phyloP scores from a whole-genome alignment of 2,113 vertebrate species.

The Phylloscopus trochiloides region DNA sequence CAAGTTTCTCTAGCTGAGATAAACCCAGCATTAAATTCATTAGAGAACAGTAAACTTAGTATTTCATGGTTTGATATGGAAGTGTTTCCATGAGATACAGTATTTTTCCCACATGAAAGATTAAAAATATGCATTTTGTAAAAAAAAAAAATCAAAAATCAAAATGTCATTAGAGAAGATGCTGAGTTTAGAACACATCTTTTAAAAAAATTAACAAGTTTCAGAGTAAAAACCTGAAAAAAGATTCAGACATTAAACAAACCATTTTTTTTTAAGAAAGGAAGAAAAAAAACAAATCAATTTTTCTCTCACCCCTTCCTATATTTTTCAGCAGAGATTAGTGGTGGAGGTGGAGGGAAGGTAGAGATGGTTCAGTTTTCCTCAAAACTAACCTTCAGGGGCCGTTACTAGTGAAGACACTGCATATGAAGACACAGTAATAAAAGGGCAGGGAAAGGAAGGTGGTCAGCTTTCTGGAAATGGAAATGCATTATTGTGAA shows the following conservation, averaged over 20 bases:
- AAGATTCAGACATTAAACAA: neutral
- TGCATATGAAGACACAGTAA: neutral
- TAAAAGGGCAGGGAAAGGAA: neutral
- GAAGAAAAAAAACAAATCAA: neutral
- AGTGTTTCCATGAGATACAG: neutral
- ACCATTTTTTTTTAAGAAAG: neutral
- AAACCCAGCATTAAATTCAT: neutral
- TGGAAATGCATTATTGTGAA: neutral
- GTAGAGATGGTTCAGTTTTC: neutral
- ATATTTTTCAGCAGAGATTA: neutral
- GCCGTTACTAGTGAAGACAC: neutral
- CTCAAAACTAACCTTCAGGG: neutral
- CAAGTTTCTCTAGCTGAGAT: neutral
- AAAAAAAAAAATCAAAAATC: neutral
- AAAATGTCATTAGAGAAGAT: neutral
- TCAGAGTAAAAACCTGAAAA: neutral
- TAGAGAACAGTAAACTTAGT: neutral
- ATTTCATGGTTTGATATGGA: neutral
- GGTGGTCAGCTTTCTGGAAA: neutral
- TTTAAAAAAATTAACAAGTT: neutral
- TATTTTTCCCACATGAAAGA: neutral
- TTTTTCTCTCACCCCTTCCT: neutral
- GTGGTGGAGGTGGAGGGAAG: neutral
- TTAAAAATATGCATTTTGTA: neutral
- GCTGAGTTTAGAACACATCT: neutral